These are phyloP conservation scores for Acleris laterana DNA, from an alignment of 2,888 invertebrate genomes.

Conservation along the genomic window DNA sequence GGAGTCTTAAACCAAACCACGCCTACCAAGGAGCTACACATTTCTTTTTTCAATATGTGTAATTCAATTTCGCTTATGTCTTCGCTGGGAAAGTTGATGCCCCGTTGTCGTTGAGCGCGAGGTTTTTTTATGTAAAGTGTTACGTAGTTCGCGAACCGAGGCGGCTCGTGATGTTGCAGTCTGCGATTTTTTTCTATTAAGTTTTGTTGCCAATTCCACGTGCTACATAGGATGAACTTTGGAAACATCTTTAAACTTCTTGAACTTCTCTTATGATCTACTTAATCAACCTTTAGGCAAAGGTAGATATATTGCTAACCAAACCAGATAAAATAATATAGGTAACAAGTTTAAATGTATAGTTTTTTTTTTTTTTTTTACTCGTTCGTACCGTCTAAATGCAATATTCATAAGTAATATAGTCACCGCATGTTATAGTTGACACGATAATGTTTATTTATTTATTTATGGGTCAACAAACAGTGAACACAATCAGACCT, in stretches of 20 bases:
- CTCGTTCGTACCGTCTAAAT: too few relatives aligned
- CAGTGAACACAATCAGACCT: too few relatives aligned
- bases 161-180: slow-evolving; percentile 71
- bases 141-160: slow-evolving; percentile 82
- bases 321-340: too few relatives aligned
- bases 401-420: too few relatives aligned
- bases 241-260: not conserved
- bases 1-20: slow-evolving; percentile 78
- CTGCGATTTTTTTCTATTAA: slow-evolving; percentile 69
- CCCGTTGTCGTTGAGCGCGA: slow-evolving; percentile 84
- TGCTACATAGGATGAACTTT: slow-evolving; percentile 48
- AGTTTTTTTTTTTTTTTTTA: too few relatives aligned
- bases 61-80: slow-evolving; percentile 85
- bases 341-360: too few relatives aligned
- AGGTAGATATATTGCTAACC: too few relatives aligned
- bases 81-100: slow-evolving; percentile 85
- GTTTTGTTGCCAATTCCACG: slow-evolving; percentile 76
- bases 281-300: too few relatives aligned
- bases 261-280: not conserved
- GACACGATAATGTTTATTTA: too few relatives aligned
- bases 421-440: too few relatives aligned
- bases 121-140: slow-evolving; percentile 84
- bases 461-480: too few relatives aligned
- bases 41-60: slow-evolving; percentile 85
- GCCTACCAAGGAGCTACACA: slow-evolving; percentile 84